These are phyloP conservation scores for Acronicta psi DNA, from an alignment of 2,888 invertebrate species.

Conservation along the genomic window DNA sequence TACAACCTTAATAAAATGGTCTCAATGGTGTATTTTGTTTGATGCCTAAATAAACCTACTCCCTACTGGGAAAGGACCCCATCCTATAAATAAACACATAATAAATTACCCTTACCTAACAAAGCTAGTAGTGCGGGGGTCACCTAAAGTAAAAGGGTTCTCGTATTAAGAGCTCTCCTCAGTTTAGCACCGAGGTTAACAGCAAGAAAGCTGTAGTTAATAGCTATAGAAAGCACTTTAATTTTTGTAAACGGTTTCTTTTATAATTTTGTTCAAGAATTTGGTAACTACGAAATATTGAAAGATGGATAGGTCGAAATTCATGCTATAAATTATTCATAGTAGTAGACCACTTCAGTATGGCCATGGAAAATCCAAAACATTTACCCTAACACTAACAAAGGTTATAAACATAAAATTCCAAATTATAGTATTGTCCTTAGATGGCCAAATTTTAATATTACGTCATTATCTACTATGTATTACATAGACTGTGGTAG, in stretches of 20 bases:
- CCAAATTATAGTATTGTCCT: too few relatives aligned
- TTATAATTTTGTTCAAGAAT: slow-evolving; percentile 35
- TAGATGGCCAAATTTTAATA: too few relatives aligned
- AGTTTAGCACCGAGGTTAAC: slow-evolving; percentile 56
- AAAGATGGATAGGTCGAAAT: too few relatives aligned
- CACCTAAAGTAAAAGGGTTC: slow-evolving; percentile 62
- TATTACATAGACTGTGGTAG: too few relatives aligned
- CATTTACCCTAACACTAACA: too few relatives aligned
- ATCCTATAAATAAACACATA: slow-evolving; percentile 43
- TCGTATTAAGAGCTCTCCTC: slow-evolving; percentile 59
- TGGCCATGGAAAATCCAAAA: too few relatives aligned
- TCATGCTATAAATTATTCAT: too few relatives aligned
- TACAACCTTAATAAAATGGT: slow-evolving; percentile 36
- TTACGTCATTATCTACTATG: too few relatives aligned
- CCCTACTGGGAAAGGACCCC: slow-evolving; percentile 26
- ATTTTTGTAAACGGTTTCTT: slow-evolving; percentile 35
- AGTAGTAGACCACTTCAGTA: too few relatives aligned
- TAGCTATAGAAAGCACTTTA: slow-evolving; percentile 49
- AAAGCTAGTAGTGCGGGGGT: slow-evolving; percentile 47
- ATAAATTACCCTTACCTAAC: slow-evolving; percentile 45
- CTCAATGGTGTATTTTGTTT: slow-evolving; percentile 42
- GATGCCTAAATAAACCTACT: slow-evolving; percentile 48
- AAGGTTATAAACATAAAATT: too few relatives aligned
- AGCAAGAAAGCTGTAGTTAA: slow-evolving; percentile 56
- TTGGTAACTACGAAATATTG: too few relatives aligned